Evolutionary conservation across 2,888 invertebrate genomes (phyloP).

Genomic region (Azorinus chamasolen): DNA sequence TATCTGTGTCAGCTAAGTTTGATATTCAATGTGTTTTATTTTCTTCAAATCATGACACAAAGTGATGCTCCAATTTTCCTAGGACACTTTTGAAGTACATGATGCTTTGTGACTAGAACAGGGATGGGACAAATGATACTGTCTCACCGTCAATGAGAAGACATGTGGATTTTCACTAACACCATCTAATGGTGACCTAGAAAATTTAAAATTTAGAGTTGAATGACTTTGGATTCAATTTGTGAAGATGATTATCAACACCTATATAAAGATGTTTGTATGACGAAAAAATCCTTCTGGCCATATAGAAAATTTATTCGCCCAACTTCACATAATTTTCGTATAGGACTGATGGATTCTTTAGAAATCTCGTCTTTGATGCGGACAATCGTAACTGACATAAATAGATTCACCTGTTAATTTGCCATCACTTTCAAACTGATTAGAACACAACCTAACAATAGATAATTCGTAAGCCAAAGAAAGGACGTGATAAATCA

Average conservation of each 20-base stretch:
- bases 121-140: too few relatives aligned
- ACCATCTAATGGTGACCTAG: too few relatives aligned
- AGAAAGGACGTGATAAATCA: conserved; percentile 46
- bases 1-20: too few relatives aligned
- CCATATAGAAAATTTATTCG: conserved; percentile 45
- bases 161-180: too few relatives aligned
- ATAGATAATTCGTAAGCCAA: conserved; percentile 54
- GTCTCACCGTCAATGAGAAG: too few relatives aligned
- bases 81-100: too few relatives aligned
- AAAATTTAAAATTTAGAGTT: too few relatives aligned
- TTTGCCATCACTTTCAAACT: conserved; percentile 64
- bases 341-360: conserved; percentile 27
- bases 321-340: conserved; percentile 51
- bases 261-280: conserved; percentile 12
- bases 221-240: conserved; percentile 13
- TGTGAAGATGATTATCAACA: conserved; percentile 18
- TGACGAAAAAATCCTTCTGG: conserved; percentile 7
- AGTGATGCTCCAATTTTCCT: too few relatives aligned
- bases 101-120: too few relatives aligned
- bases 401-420: conserved; percentile 27
- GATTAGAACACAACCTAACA: conserved; percentile 58
- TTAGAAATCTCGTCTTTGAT: conserved; percentile 47
- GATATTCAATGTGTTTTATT: too few relatives aligned
- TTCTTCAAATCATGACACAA: too few relatives aligned
- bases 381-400: conserved; percentile 10